Evolutionary conservation across 2,888 invertebrate species (phyloP), one percentile per base, ranked within the genome.

Genomic region (Agrotis puta): DNA sequence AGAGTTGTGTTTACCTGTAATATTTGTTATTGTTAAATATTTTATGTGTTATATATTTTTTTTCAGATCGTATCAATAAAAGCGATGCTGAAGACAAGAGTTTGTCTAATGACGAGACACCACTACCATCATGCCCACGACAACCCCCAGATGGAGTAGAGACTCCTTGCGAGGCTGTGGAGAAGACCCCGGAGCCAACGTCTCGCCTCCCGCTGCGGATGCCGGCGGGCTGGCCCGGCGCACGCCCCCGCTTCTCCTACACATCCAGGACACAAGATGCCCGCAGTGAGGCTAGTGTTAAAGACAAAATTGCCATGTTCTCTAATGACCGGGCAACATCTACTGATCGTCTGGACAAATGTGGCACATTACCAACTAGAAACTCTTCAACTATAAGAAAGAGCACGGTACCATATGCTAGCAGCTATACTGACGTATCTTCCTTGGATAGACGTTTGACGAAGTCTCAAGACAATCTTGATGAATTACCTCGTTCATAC

Each of bases 221-320:
- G 53, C 90, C 93, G 1, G 68, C 89, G 4, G 91, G 89, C 27
- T 93, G 92, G 93, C 89, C 89, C 9, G 87, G 84, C 62, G 85
- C 89, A 61, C 92, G 96, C 33, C 89, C 93, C 64, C 92, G 95
- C 39, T 93, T 91, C 77, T 94, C 95, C 2, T 93, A 97, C 77
- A 90, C 91, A n/a, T 95, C 95, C 4, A 94, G 97, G 96, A 96
- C 97, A 71, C 97, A 98, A 92, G 98, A 98, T 93, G 98, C 98
- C 84, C 97, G 97, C 88, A 98, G 98, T 79, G 98, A 98, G 92
- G 97, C 97, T 82, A 98, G 98, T 87, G 98, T 98, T 68, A 97
- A 97, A 88, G 98, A 98, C 90, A 98, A 98, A 94, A 98, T 98
- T 86, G 98, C 98, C 71, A 98, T 98, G 98, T 98, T 98, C 93